Percentiles rank a stretch among this genome's conserved stretches.
Evolutionary conservation across 2,113 vertebrate species (phyloP).

Genomic region (Zosterops borbonicus): DNA sequence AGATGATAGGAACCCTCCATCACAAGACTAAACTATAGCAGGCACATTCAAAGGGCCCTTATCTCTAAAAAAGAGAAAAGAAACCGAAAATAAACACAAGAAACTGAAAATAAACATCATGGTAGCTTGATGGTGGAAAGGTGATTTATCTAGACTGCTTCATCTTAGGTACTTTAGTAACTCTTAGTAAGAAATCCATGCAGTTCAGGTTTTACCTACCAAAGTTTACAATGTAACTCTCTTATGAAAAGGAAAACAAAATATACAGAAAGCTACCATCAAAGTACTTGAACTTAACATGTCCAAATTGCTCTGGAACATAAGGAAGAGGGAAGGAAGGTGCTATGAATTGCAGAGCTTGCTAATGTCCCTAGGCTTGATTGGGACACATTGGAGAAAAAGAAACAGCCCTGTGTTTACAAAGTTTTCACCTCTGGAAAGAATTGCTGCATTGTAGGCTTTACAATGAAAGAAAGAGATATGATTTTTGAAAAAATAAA

Average conservation of each 20-base stretch:
- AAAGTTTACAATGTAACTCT: neutral
- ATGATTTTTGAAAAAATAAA: neutral
- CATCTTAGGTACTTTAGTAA: neutral
- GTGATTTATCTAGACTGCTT: neutral
- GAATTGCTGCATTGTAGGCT: neutral
- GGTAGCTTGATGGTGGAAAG: neutral
- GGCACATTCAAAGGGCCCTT: neutral
- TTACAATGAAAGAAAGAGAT: neutral
- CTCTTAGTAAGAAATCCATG: neutral
- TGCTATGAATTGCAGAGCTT: neutral
- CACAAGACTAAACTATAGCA: neutral
- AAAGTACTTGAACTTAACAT: neutral
- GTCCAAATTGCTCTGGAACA: neutral
- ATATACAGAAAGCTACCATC: neutral
- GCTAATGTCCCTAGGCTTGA: neutral
- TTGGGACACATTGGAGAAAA: neutral
- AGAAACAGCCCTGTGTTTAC: neutral
- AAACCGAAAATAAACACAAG: neutral
- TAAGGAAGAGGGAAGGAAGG: neutral
- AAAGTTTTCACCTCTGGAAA: neutral
- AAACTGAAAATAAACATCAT: neutral
- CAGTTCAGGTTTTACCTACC: neutral
- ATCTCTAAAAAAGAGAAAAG: neutral
- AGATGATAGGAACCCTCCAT: neutral
- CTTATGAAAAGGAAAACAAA: neutral